phyloP scores from a whole-genome alignment of 53 echinoderm and acorn worm genomes.

The Patiria pectinifera region DNA sequence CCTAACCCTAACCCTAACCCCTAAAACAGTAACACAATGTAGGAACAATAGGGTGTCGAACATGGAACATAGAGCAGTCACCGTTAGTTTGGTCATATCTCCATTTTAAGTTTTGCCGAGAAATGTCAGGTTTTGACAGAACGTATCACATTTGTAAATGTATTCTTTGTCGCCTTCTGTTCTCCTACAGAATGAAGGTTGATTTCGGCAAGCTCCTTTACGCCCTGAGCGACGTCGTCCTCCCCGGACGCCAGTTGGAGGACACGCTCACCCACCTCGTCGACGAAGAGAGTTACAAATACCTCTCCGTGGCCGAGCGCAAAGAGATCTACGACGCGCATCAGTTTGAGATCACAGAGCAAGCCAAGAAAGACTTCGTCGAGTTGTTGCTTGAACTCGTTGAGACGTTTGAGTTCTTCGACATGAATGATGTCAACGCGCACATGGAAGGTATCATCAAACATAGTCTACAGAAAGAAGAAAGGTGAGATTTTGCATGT shows the following conservation, averaged over 20 bases:
- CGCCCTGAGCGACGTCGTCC: slow-evolving; percentile 70
- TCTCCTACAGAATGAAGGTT: slow-evolving; percentile 82
- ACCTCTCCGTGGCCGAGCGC: slow-evolving; percentile 70
- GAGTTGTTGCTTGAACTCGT: slow-evolving; percentile 82
- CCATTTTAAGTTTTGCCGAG: too few species aligned
- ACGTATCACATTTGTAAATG: neutral
- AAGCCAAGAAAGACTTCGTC: slow-evolving; percentile 68
- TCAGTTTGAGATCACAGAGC: slow-evolving; percentile 75
- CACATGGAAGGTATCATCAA: slow-evolving; percentile 67
- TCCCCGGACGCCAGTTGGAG: slow-evolving; percentile 76
- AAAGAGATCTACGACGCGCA: slow-evolving; percentile 81
- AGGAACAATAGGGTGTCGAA: too few species aligned
- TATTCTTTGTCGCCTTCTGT: neutral
- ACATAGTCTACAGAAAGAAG: slow-evolving; percentile 63
- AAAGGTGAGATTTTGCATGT: slow-evolving; percentile 50
- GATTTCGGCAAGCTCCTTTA: slow-evolving; percentile 85
- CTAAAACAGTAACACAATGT: too few species aligned
- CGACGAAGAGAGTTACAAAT: slow-evolving; percentile 73
- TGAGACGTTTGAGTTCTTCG: slow-evolving; percentile 70
- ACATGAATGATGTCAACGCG: slow-evolving; percentile 54
- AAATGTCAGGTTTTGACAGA: too few species aligned
- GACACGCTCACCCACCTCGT: slow-evolving; percentile 68
- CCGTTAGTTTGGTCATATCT: too few species aligned
- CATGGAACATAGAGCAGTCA: too few species aligned
- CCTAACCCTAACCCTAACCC: too few species aligned